These are phyloP conservation scores for Melolontha melolontha DNA, from an alignment of 2,888 invertebrate genomes.

Conservation along the genomic window DNA sequence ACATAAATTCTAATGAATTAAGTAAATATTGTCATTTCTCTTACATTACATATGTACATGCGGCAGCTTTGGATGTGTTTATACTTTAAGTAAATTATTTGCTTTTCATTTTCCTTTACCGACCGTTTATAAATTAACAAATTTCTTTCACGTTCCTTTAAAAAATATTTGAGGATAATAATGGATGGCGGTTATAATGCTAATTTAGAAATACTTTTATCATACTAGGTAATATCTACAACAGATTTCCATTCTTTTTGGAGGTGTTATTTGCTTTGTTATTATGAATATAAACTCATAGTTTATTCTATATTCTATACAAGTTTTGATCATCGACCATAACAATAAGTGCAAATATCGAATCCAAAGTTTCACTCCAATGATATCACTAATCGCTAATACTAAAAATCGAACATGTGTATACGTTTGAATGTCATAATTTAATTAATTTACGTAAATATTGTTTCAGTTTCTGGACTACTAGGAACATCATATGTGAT, in stretches of 20 bases:
- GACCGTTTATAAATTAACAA: background rate
- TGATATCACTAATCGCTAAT: slow-evolving; percentile 4
- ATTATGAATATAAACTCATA: slow-evolving; percentile 9
- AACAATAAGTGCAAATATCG: slow-evolving; percentile 16
- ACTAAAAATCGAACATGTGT: background rate
- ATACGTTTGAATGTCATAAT: background rate
- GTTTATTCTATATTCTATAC: slow-evolving; percentile 3
- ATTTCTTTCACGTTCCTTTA: background rate
- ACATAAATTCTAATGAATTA: background rate
- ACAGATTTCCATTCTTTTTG: background rate
- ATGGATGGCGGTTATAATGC: slow-evolving; percentile 13
- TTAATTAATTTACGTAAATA: no score
- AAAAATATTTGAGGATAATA: background rate
- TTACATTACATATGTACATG: no score
- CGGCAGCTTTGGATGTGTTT: background rate
- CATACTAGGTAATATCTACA: background rate
- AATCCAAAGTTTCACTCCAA: background rate
- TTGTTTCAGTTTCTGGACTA: no score
- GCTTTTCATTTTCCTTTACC: no score
- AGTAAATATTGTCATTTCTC: slow-evolving; percentile 1
- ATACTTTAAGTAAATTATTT: slow-evolving; percentile 9
- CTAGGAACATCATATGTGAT: no score
- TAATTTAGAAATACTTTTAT: slow-evolving; percentile 7
- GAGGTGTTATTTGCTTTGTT: slow-evolving; percentile 11
- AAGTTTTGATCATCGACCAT: no score